Conservation (phyloP, 2,888 invertebrate genomes). For the Drosophila leonis region DNA sequence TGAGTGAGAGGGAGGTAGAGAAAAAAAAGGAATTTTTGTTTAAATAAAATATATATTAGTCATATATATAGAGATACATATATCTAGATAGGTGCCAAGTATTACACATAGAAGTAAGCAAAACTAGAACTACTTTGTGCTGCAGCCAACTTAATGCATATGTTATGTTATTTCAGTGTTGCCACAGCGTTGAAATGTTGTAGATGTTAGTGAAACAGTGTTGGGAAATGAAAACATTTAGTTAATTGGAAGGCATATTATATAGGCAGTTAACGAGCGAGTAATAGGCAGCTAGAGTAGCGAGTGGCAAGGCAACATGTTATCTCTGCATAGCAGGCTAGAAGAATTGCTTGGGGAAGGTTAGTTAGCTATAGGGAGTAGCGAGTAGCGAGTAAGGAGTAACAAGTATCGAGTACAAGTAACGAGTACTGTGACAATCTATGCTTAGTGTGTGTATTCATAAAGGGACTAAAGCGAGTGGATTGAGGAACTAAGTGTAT, state of each 20-base stretch:
- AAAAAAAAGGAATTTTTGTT: conserved; percentile 35
- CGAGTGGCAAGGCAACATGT: background rate
- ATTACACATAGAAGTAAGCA: background rate
- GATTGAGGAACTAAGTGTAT: background rate
- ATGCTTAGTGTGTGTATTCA: background rate
- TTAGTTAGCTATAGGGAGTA: background rate
- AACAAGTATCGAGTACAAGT: background rate
- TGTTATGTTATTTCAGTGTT: conserved; percentile 12
- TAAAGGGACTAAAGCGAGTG: background rate
- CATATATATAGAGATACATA: conserved; percentile 7
- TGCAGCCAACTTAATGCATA: conserved; percentile 28
- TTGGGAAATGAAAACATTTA: conserved; percentile 1
- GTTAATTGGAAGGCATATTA: background rate
- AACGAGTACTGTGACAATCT: background rate
- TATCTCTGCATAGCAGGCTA: background rate
- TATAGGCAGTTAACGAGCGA: background rate
- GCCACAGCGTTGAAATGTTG: conserved; percentile 28
- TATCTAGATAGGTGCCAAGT: conserved; percentile 14
- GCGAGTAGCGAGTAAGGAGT: background rate
- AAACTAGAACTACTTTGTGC: background rate
- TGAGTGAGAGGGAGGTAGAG: conserved; percentile 41
- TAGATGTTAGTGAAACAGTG: conserved; percentile 2
- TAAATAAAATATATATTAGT: conserved; percentile 40
- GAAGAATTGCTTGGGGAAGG: background rate
- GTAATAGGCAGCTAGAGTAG: background rate